Percentiles rank a stretch among this genome's conserved stretches.
Evolutionary conservation across 2,113 vertebrate species (phyloP).

Genomic region (Lycocorax pyrrhopterus): DNA sequence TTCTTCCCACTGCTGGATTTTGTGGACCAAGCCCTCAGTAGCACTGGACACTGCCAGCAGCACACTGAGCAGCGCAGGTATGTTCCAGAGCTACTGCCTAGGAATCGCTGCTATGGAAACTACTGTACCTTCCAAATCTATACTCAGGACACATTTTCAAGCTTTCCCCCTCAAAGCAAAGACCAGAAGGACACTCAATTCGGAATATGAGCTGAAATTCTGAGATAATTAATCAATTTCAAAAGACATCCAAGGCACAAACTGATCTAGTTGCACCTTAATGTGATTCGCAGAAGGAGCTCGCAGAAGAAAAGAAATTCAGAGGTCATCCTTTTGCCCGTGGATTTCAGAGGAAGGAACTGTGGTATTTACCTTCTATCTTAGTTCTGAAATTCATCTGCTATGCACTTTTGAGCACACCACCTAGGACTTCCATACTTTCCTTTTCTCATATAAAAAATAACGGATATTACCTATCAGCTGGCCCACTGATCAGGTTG

Average conservation of each 20-base stretch:
- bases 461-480: not conserved
- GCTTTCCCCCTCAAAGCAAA: not conserved
- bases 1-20: not conserved
- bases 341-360: not conserved
- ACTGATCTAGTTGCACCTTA: not conserved
- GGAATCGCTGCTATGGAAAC: not conserved
- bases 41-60: not conserved
- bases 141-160: not conserved
- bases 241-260: not conserved
- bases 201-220: not conserved
- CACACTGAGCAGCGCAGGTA: fast-evolving
- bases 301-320: not conserved
- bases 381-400: not conserved
- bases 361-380: not conserved
- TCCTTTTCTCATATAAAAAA: not conserved
- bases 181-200: not conserved
- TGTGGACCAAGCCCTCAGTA: not conserved
- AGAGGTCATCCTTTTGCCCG: not conserved
- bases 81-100: not conserved
- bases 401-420: not conserved
- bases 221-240: not conserved
- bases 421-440: not conserved
- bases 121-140: not conserved
- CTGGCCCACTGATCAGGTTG: not conserved
- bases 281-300: not conserved